Conservation (phyloP, 53 echinoderm and acorn worm genomes). For the Pentamera pediparva region DNA sequence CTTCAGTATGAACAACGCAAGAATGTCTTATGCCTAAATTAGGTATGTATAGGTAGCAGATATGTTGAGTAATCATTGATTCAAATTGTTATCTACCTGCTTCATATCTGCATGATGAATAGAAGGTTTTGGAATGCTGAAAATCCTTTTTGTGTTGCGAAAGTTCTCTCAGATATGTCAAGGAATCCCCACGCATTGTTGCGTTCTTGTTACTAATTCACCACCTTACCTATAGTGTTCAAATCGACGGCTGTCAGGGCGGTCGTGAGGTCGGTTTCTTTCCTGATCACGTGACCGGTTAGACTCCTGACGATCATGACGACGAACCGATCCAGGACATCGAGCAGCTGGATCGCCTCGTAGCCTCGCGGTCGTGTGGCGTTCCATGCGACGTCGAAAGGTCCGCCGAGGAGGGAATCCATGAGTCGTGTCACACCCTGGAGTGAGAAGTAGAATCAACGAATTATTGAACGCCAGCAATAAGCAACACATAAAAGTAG, state of each 20-base stretch:
- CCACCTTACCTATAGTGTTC: slow-evolving; percentile 31
- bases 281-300: slow-evolving; percentile 35
- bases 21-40: too few relatives aligned
- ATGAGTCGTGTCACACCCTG: slow-evolving; percentile 44
- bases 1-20: too few relatives aligned
- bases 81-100: too few relatives aligned
- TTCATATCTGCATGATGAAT: too few relatives aligned
- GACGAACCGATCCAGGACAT: slow-evolving; percentile 53
- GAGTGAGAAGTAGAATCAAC: neutral
- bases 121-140: too few relatives aligned
- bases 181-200: too few relatives aligned
- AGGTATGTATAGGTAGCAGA: too few relatives aligned
- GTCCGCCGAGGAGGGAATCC: slow-evolving; percentile 40
- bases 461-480: neutral
- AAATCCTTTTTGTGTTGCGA: too few relatives aligned
- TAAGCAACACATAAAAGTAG: too few relatives aligned
- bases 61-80: too few relatives aligned
- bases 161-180: too few relatives aligned
- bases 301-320: slow-evolving; percentile 61
- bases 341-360: slow-evolving; percentile 61
- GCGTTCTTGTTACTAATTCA: too few relatives aligned
- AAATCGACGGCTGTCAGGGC: slow-evolving; percentile 4
- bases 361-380: slow-evolving; percentile 73
- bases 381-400: slow-evolving; percentile 64
- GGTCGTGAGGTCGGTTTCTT: slow-evolving; percentile 1